A percentile compares a stretch with the other conserved stretches of the same genome.
Evolutionary conservation across 2,797 vertebrate species (phyloP).

Genomic region (Geotria australis): DNA sequence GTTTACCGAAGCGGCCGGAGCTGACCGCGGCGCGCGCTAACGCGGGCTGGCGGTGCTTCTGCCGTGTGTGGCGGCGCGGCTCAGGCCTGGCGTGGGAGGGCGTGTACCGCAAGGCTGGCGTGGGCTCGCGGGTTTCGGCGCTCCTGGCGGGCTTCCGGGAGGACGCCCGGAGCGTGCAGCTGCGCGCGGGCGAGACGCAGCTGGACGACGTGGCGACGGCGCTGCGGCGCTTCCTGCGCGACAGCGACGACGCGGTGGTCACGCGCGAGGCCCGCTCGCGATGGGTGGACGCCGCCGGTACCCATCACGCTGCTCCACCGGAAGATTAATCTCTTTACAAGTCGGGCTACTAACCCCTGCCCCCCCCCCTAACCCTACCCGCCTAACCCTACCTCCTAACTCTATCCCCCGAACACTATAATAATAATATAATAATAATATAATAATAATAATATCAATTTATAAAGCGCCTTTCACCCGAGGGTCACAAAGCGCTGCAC

Average conservation of each 20-base stretch:
- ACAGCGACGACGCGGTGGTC: conserved; percentile 44
- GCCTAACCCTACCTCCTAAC: too few species aligned
- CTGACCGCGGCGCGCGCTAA: not conserved
- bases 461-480: too few species aligned
- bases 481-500: too few species aligned
- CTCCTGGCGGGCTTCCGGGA: conserved; percentile 32
- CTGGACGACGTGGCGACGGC: conserved; percentile 67
- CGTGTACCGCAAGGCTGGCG: conserved; percentile 76
- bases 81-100: conserved; percentile 57
- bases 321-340: too few species aligned
- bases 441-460: too few species aligned
- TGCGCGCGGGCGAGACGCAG: conserved; percentile 51
- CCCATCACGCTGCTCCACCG: not conserved
- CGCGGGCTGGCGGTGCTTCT: too few species aligned
- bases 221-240: conserved; percentile 71
- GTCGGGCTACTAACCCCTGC: too few species aligned
- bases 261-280: conserved; percentile 9
- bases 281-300: conserved; percentile 36
- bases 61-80: not conserved
- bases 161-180: conserved; percentile 36
- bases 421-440: too few species aligned
- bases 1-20: not conserved
- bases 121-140: conserved; percentile 45
- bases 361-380: too few species aligned
- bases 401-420: too few species aligned